Evolutionary conservation across 2,797 vertebrate species (phyloP), one percentile per base, ranked within the genome.

Genomic region (Micrastur ruficollis): DNA sequence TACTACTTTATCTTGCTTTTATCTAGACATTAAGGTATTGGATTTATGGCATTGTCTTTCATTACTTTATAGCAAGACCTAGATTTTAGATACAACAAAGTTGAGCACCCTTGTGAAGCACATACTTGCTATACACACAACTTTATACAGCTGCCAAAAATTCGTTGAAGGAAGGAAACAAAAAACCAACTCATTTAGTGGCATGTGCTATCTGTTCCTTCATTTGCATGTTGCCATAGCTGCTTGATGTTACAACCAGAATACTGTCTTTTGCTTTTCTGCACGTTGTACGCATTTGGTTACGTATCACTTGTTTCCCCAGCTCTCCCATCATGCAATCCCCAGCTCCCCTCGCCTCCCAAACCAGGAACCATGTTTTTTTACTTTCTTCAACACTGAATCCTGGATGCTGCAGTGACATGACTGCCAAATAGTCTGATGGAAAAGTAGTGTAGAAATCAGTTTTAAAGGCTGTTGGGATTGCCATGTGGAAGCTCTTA

Each of bases 1-100:
- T 83, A 23, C 46, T 11, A 7, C 31, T 94, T 66, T 81, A 36
- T 89, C 42, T 66, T 86, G 47, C 44, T 89, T 84, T 90, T 90
- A 44, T 76, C 26, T 58, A 61, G 53, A 61, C 11, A 1, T 59
- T 31, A 56, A 79, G 34, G 26, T 44, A n/a, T 87, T 84, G 67
- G 32, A n/a, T 89, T 90, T 71, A 15, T 78, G 56, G 13, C 38
- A 50, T n/a, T 85, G 21, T 42, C 66, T 89, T 62, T 70, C 14
- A 18, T 55, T 67, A 27, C 61, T 82, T 86, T 58, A 23, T 81
- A 76, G 23, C 40, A 49, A 76, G 34, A 78, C 32, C 11, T 65
- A 52, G 72, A 44, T 72, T 84, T 85, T 80, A 72, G 23, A 38
- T 83, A 65, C 1, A 0, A 36, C 75, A 79, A 50, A 47, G 6